phyloP scores from a whole-genome alignment of 2,888 invertebrate species.

The Phorcus lineatus region DNA sequence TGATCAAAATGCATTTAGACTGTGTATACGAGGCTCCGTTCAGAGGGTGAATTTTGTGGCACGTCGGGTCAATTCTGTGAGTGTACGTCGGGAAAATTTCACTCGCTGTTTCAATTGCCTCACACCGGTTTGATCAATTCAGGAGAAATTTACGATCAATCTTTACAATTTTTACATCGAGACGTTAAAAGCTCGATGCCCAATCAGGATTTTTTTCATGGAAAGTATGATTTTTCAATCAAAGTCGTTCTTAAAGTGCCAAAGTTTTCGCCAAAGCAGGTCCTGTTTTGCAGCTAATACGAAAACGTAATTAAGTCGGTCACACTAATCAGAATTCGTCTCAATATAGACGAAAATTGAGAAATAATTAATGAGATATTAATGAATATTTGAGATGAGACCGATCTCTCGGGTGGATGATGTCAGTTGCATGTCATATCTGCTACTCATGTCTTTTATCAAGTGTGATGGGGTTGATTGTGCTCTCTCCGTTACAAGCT shows the following conservation, averaged over 20 bases:
- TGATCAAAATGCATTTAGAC: slow-evolving; percentile 1
- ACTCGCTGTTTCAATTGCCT: not conserved
- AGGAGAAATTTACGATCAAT: slow-evolving; percentile 1
- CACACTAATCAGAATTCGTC: slow-evolving; percentile 13
- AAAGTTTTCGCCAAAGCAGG: not conserved
- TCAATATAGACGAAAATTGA: slow-evolving; percentile 16
- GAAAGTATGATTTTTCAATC: slow-evolving; percentile 20
- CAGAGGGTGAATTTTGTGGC: not conserved
- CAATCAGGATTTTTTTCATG: slow-evolving; percentile 9
- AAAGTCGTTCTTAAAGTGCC: not conserved
- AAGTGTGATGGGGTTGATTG: no score
- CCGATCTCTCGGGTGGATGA: not conserved
- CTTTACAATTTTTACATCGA: not conserved
- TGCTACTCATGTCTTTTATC: slow-evolving; percentile 1
- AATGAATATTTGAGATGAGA: slow-evolving; percentile 6
- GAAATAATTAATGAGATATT: slow-evolving; percentile 21
- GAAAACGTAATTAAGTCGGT: slow-evolving; percentile 15
- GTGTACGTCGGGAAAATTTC: not conserved
- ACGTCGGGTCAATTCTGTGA: not conserved
- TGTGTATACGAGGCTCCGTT: not conserved
- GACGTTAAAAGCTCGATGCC: not conserved
- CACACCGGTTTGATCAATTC: slow-evolving; percentile 8
- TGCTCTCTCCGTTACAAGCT: no score
- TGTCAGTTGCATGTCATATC: slow-evolving; percentile 13
- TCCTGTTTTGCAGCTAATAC: slow-evolving; percentile 8